These are phyloP conservation scores for Mythimna albipuncta DNA, from an alignment of 2,888 invertebrate genomes.

Conservation along the genomic window DNA sequence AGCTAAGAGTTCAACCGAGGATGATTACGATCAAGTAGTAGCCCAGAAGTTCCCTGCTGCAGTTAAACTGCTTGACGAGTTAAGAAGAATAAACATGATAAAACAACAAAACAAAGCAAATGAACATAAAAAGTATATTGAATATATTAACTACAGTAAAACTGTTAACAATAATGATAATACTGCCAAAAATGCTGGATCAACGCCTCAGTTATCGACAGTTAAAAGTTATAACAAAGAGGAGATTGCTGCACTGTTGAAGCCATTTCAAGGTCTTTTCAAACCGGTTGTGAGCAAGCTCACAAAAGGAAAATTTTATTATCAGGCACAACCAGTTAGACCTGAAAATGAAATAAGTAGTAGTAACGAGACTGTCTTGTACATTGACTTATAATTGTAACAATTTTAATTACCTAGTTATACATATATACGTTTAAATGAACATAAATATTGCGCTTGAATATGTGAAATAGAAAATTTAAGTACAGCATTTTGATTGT, in stretches of 20 bases:
- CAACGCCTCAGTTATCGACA: background rate
- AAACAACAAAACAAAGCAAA: constrained; percentile 60
- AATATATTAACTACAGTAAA: background rate
- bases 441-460: constrained; percentile 21
- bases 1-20: background rate
- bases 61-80: constrained; percentile 57
- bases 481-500: constrained; percentile 23
- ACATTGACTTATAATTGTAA: constrained; percentile 62
- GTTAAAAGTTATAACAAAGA: background rate
- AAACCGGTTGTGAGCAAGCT: constrained; percentile 28
- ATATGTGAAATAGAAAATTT: constrained; percentile 14
- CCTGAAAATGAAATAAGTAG: constrained; percentile 66
- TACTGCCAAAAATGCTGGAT: background rate
- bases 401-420: constrained; percentile 7
- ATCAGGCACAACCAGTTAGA: constrained; percentile 70
- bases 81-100: constrained; percentile 66
- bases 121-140: background rate
- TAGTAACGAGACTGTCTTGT: constrained; percentile 66
- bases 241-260: constrained; percentile 3
- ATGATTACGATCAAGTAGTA: constrained; percentile 44
- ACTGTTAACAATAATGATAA: background rate
- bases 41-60: constrained; percentile 56
- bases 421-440: constrained; percentile 14
- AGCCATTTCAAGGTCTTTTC: background rate
- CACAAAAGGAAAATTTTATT: constrained; percentile 65